Evolutionary conservation across 2,797 vertebrate genomes (phyloP).

Genomic region (Hippoglossus hippoglossus): DNA sequence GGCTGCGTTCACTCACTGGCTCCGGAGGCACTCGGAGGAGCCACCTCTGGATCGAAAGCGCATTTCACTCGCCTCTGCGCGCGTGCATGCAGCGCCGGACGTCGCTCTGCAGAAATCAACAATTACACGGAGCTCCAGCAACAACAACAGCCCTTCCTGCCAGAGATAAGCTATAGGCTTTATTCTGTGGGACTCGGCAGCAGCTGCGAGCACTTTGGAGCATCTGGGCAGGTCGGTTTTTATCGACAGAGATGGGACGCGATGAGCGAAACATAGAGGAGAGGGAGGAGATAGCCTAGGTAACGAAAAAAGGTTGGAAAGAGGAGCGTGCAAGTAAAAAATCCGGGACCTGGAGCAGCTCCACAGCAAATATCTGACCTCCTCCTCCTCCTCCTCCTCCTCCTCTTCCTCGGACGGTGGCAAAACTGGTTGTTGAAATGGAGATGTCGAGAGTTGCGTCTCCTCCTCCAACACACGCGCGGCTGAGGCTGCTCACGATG

Average conservation of each 20-base stretch:
- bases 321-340: background rate
- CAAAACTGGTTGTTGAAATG: conserved; percentile 49
- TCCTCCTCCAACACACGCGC: conserved; percentile 64
- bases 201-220: conserved; percentile 38
- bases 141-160: conserved; percentile 16
- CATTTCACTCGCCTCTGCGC: conserved; percentile 27
- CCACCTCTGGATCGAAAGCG: conserved; percentile 60
- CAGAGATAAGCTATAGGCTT: background rate
- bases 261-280: conserved; percentile 13
- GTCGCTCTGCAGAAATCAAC: conserved; percentile 48
- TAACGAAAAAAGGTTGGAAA: background rate
- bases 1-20: conserved; percentile 49
- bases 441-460: conserved; percentile 71
- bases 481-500: conserved; percentile 55
- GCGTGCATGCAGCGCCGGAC: conserved; percentile 19
- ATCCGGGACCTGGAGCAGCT: conserved; percentile 8
- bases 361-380: background rate
- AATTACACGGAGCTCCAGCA: conserved; percentile 25
- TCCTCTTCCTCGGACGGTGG: background rate
- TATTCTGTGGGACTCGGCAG: background rate
- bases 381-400: background rate
- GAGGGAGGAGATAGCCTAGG: conserved; percentile 21
- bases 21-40: conserved; percentile 40
- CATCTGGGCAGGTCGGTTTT: conserved; percentile 10
- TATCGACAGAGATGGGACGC: conserved; percentile 36